phyloP scores from a whole-genome alignment of 2,888 invertebrate genomes.

The Osmoderma eremita region DNA sequence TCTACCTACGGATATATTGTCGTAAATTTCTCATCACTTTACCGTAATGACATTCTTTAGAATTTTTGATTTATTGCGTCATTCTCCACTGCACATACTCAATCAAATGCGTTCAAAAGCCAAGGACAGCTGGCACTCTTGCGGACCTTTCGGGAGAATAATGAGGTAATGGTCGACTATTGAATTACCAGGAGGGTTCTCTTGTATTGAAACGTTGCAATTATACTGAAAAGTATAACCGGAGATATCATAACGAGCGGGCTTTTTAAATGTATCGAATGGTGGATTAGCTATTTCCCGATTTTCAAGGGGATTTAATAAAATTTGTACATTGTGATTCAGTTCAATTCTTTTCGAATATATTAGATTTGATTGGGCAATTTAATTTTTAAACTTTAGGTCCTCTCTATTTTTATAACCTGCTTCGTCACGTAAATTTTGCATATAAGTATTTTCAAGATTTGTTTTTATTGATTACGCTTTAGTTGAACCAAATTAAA shows the following conservation, averaged over 20 bases:
- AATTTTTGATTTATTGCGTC: conserved; percentile 35
- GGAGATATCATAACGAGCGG: conserved; percentile 3
- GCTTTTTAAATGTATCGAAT: too few relatives aligned
- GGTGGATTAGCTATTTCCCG: neutral
- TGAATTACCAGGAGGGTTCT: conserved; percentile 31
- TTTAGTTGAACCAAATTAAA: too few relatives aligned
- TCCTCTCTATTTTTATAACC: too few relatives aligned
- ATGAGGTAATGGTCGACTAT: conserved; percentile 33
- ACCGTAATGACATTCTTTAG: conserved; percentile 29
- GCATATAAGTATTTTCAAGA: too few relatives aligned
- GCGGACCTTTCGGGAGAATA: conserved; percentile 29
- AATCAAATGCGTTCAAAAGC: conserved; percentile 28
- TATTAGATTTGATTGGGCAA: too few relatives aligned
- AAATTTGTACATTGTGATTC: neutral
- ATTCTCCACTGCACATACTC: conserved; percentile 36
- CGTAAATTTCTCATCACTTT: conserved; percentile 15
- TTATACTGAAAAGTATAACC: conserved; percentile 13
- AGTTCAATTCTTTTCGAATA: neutral
- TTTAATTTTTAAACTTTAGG: too few relatives aligned
- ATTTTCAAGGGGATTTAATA: neutral
- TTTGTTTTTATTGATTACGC: too few relatives aligned
- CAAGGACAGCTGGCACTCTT: conserved; percentile 34
- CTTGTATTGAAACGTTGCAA: conserved; percentile 26
- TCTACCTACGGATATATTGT: neutral
- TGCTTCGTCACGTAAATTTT: too few relatives aligned